These are phyloP conservation scores for Protonemura montana DNA, from an alignment of 2,888 invertebrate genomes.

Conservation along the genomic window DNA sequence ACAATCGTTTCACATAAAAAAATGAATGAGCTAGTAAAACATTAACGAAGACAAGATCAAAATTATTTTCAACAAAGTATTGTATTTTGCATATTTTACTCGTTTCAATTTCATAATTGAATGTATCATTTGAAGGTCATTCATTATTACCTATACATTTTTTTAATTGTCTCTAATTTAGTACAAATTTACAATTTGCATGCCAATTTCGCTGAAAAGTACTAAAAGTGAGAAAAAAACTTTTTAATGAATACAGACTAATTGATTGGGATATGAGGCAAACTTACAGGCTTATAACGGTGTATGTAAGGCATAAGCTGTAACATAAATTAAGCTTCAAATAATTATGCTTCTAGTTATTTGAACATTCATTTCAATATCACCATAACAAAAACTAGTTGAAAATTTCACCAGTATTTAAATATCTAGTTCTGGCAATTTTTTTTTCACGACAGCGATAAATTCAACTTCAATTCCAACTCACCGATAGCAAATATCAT, in stretches of 20 bases:
- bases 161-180: not conserved
- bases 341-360: too few species aligned
- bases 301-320: too few species aligned
- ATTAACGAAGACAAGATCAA: not conserved
- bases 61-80: not conserved
- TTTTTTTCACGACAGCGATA: not conserved
- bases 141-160: not conserved
- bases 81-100: not conserved
- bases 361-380: too few species aligned
- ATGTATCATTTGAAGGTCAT: not conserved
- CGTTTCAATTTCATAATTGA: not conserved
- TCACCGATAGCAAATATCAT: too few species aligned
- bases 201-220: not conserved
- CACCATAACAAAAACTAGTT: not conserved
- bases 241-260: not conserved
- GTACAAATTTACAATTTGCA: not conserved
- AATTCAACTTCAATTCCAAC: not conserved
- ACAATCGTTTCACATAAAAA: too few species aligned
- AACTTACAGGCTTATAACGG: too few species aligned
- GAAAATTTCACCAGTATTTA: not conserved
- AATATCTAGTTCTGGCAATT: not conserved
- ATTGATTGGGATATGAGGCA: too few species aligned
- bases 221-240: not conserved
- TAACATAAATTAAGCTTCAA: too few species aligned
- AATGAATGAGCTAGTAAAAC: too few species aligned